A percentile compares a stretch with the other conserved stretches of the same genome.
Evolutionary conservation across 2,888 invertebrate genomes (phyloP).

Genomic region (Drosophila picticornis): DNA sequence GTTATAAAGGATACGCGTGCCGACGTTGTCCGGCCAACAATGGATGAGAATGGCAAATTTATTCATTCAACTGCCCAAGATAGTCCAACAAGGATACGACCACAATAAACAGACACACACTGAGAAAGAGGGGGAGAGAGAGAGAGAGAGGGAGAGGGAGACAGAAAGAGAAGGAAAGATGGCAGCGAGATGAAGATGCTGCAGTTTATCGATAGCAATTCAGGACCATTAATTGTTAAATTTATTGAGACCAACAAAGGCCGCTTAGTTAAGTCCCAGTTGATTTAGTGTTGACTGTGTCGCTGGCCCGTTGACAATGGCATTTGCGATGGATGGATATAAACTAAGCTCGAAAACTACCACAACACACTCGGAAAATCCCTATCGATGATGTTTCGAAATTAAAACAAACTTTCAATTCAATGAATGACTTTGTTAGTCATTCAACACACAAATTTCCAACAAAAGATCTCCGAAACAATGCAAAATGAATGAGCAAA

Average conservation of each 20-base stretch:
- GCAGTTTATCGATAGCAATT: slow-evolving; percentile 61
- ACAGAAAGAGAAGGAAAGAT: background rate
- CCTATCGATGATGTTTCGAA: slow-evolving; percentile 13
- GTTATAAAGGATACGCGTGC: slow-evolving; percentile 48
- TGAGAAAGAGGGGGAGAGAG: background rate
- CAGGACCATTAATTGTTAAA: slow-evolving; percentile 59
- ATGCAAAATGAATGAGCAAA: slow-evolving; percentile 13
- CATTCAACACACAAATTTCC: slow-evolving; percentile 64
- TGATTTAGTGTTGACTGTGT: slow-evolving; percentile 24
- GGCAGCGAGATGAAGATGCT: slow-evolving; percentile 28
- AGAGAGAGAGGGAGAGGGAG: background rate
- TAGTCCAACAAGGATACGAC: slow-evolving; percentile 1
- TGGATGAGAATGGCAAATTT: slow-evolving; percentile 9
- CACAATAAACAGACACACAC: background rate
- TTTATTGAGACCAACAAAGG: slow-evolving; percentile 49
- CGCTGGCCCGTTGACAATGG: background rate
- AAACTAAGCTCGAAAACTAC: background rate
- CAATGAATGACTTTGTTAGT: too few relatives aligned
- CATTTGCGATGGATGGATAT: background rate
- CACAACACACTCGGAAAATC: slow-evolving; percentile 13
- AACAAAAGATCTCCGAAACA: slow-evolving; percentile 32
- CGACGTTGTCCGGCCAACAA: slow-evolving; percentile 41
- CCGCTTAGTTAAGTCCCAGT: slow-evolving; percentile 31
- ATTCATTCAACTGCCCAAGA: slow-evolving; percentile 1
- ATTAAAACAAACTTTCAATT: slow-evolving; percentile 67